These are phyloP conservation scores for Anser brachyrhynchus DNA, from an alignment of 2,113 vertebrate species.

Conservation along the genomic window DNA sequence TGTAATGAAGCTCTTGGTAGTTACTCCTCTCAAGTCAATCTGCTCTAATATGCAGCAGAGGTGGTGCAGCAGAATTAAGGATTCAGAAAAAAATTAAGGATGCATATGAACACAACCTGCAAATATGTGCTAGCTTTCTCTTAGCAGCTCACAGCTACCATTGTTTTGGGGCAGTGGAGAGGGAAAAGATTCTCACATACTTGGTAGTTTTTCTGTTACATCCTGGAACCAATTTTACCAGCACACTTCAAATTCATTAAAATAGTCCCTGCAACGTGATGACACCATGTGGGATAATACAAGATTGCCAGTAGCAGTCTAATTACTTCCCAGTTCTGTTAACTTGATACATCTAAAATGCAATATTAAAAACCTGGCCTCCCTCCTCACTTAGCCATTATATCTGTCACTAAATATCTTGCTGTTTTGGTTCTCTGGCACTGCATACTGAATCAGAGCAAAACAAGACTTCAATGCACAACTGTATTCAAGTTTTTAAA, in stretches of 20 bases:
- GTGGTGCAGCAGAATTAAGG: conserved; percentile 30
- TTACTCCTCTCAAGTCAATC: conserved; percentile 38
- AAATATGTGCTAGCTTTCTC: neutral
- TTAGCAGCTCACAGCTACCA: neutral
- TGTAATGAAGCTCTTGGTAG: conserved; percentile 46
- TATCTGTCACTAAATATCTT: neutral
- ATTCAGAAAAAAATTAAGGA: conserved; percentile 15
- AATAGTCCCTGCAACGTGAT: neutral
- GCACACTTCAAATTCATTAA: neutral
- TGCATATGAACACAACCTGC: neutral
- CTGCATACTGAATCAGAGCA: neutral
- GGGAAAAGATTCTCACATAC: neutral
- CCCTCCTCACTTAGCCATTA: neutral
- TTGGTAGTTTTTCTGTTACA: neutral
- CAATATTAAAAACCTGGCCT: neutral
- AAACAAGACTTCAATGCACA: neutral
- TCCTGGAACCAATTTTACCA: neutral
- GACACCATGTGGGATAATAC: conserved; percentile 7
- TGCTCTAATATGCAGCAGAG: conserved; percentile 33
- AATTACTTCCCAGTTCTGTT: conserved; percentile 54
- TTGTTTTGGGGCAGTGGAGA: neutral
- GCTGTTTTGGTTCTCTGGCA: neutral
- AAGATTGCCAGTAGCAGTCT: conserved; percentile 33
- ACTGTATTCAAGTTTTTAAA: neutral
- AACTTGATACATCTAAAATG: conserved; percentile 25